These are phyloP conservation scores for Lepus townsendii DNA, from an alignment of 2,797 vertebrate species.

Conservation along the genomic window DNA sequence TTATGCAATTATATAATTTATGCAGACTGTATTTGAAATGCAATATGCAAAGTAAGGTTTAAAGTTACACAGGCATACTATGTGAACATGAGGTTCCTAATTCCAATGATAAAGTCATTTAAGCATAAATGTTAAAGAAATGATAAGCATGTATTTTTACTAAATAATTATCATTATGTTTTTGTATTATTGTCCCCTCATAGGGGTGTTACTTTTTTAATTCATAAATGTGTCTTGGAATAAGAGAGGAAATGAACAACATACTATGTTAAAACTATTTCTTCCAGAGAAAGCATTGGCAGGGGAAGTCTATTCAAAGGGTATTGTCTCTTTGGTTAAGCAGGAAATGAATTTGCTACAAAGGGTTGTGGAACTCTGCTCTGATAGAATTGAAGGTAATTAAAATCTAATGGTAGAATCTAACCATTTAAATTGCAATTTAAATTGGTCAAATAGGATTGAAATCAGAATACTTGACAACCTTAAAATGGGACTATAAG, in stretches of 20 bases:
- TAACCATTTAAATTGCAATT: constrained; percentile 82
- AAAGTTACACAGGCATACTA: background rate
- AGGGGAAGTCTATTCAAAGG: constrained; percentile 57
- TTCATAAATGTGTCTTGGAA: constrained; percentile 35
- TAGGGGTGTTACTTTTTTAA: constrained; percentile 46
- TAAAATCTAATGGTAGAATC: constrained; percentile 79
- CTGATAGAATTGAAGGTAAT: constrained; percentile 74
- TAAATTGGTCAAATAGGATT: constrained; percentile 80
- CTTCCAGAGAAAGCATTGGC: constrained; percentile 36
- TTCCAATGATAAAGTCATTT: constrained; percentile 20
- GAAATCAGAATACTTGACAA: constrained; percentile 73
- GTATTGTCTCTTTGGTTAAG: constrained; percentile 68
- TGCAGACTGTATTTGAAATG: background rate
- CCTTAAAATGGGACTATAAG: constrained; percentile 65
- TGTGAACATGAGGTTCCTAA: background rate
- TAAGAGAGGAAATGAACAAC: constrained; percentile 57
- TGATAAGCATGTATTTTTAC: background rate
- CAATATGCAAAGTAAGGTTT: background rate
- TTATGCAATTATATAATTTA: constrained; percentile 33
- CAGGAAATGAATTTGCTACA: constrained; percentile 78
- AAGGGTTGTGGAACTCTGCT: constrained; percentile 28
- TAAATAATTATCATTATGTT: background rate
- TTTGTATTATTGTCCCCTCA: constrained; percentile 16
- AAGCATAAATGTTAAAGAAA: constrained; percentile 37
- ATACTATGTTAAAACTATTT: constrained; percentile 8